Evolutionary conservation across 2,888 invertebrate species (phyloP), one percentile per base, ranked within the genome.

Genomic region (Drosophila stalkeri): DNA sequence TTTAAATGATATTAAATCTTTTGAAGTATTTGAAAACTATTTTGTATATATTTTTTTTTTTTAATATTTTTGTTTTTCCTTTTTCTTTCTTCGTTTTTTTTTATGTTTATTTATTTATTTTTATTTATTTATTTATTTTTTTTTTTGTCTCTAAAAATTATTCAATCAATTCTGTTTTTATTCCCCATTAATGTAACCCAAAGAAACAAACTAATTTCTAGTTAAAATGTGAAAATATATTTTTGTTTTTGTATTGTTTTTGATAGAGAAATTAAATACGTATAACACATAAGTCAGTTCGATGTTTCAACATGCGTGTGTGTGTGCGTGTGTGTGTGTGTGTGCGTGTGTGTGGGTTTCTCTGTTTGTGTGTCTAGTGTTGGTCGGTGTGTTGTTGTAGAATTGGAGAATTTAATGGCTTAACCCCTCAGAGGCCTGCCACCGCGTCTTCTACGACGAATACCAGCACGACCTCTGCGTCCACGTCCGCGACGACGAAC

Each of bases 211-310:
- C 5, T 41, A 7, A 18, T 8, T 37, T 61, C 65, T 44, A 6
- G 80, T 72, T 72, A 81, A 81, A 81, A 82, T 81, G 81, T 82
- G 81, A 81, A 82, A 81, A 82, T 77, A 75, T 79, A 56, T 85
- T 43, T 51, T 41, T 55, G 39, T 20, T 31, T 62, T 43, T 31
- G 51, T n/a, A 47, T 18, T 51, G 33, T n/a, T 14, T 43, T 55
- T 27, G 61, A 14, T 47, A 12, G 23, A 18, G 47, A 51, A 39
- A 60, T 61, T 68, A 46, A 71, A 9, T 63, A 20, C 27, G 43
- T 56, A 44, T 61, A 51, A 52, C 52, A 69, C 18, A 73, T 47
- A 55, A 37, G 49, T 57, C 46, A 72, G 59, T 70, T 63, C 59
- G 49, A 35, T 77, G 49, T 47, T 46, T 23, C 46, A 46, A 8